phyloP scores from a whole-genome alignment of 2,888 invertebrate species.

The Beris morrisii region DNA sequence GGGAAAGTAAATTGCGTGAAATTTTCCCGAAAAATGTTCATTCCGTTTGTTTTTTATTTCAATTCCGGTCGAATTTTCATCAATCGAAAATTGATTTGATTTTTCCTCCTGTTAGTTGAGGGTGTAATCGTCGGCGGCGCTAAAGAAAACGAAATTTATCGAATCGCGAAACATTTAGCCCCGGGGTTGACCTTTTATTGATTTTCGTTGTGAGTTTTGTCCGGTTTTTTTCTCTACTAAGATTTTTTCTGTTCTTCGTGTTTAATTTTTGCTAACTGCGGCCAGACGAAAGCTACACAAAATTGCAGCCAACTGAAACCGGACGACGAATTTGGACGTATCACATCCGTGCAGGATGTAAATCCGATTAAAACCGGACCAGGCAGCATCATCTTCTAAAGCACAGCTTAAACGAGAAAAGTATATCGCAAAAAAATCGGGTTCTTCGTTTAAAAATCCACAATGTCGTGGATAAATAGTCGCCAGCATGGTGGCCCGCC shows the following conservation, averaged over 20 bases:
- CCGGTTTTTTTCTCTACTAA: not conserved
- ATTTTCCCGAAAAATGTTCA: constrained; percentile 12
- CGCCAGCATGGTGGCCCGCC: constrained; percentile 30
- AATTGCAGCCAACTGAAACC: too few species aligned
- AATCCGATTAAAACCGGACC: too few species aligned
- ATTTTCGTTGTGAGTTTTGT: constrained; percentile 3
- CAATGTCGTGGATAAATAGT: constrained; percentile 38
- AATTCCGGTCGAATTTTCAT: too few species aligned
- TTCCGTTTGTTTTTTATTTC: not conserved
- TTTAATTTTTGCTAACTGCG: too few species aligned
- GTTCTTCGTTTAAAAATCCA: constrained; percentile 26
- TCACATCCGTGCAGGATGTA: too few species aligned
- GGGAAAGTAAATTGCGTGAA: constrained; percentile 11
- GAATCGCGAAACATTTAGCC: not conserved
- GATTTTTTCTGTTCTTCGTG: too few species aligned
- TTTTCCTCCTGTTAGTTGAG: not conserved
- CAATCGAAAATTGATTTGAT: not conserved
- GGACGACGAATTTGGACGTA: too few species aligned
- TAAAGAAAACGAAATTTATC: not conserved
- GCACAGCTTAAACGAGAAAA: too few species aligned
- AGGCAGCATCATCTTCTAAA: too few species aligned
- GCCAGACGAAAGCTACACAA: too few species aligned
- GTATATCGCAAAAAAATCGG: not conserved
- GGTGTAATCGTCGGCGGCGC: too few species aligned
- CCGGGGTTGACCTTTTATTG: constrained; percentile 18